A percentile compares a stretch with the other conserved stretches of the same genome.
These are phyloP conservation scores for Rhodinocichla rosea DNA, from an alignment of 2,113 vertebrate genomes.

Conservation along the genomic window DNA sequence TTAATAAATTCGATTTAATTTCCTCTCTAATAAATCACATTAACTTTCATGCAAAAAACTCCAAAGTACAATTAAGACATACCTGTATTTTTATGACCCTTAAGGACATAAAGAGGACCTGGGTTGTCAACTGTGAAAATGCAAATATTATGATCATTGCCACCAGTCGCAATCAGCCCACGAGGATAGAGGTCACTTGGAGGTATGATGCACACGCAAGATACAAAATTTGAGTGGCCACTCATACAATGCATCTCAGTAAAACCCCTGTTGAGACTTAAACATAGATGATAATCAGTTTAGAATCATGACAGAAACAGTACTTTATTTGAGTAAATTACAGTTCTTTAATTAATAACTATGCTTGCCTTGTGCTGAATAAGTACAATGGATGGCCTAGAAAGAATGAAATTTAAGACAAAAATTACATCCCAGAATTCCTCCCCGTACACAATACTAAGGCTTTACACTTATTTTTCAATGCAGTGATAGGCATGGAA, in stretches of 20 bases:
- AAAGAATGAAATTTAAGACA: background rate
- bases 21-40: background rate
- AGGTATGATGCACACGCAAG: constrained; percentile 92
- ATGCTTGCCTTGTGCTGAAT: background rate
- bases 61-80: background rate
- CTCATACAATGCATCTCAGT: constrained; percentile 92
- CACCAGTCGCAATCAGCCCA: constrained; percentile 92
- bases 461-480: background rate
- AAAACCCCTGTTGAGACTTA: constrained; percentile 88
- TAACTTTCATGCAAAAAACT: background rate
- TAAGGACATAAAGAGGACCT: constrained; percentile 84
- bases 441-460: background rate
- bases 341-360: background rate
- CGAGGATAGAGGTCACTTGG: constrained; percentile 88
- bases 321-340: background rate
- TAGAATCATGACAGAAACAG: background rate
- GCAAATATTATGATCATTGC: constrained; percentile 95
- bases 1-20: background rate
- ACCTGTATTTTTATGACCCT: constrained; percentile 96
- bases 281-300: constrained; percentile 43
- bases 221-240: constrained; percentile 94
- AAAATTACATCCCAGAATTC: background rate
- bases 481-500: background rate
- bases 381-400: background rate
- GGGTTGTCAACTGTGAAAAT: constrained; percentile 86